These are phyloP conservation scores for Bombyx mori DNA, from an alignment of 1,140 invertebrate species.

Conservation along the genomic window ASM3026992v2 NC_085111.1:13456001-13456500, in stretches of 20 bases:
- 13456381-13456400: conserved; percentile 46
- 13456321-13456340: conserved; percentile 64
- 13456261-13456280: conserved; percentile 18
- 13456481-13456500: conserved; percentile 43
- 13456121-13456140: no score
- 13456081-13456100: no score
- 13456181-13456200: conserved; percentile 38
- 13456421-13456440: conserved; percentile 67
- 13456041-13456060: no score
- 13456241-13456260: conserved; percentile 25
- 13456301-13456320: conserved; percentile 62
- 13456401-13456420: conserved; percentile 66
- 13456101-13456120: no score
- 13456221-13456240: conserved; percentile 37
- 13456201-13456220: conserved; percentile 43
- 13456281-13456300: conserved; percentile 47
- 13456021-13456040: no score
- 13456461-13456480: conserved; percentile 53
- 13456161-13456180: no score
- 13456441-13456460: conserved; percentile 64
- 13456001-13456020: no score
- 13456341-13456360: conserved; percentile 48
- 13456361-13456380: conserved; percentile 44
- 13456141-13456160: no score
- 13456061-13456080: no score